Conservation (phyloP, 2,797 vertebrate genomes). For the Geranospiza caerulescens region DNA sequence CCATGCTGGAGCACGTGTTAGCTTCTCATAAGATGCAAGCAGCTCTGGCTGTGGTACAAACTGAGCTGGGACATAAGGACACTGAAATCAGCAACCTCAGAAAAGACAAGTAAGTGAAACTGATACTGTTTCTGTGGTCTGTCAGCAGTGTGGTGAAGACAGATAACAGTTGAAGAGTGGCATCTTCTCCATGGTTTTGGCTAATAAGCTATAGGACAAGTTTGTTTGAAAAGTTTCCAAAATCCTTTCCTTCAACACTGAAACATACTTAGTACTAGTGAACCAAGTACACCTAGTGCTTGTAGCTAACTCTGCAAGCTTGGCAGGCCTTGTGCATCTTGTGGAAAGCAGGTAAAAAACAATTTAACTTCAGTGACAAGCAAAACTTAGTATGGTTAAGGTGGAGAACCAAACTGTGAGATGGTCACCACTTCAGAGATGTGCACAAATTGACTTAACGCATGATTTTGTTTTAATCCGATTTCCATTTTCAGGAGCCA, state of each 20-base stretch:
- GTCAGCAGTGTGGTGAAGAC: neutral
- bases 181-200: neutral
- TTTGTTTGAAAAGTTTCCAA: neutral
- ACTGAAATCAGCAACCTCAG: constrained; percentile 68
- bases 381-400: neutral
- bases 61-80: constrained; percentile 66
- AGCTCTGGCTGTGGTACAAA: constrained; percentile 68
- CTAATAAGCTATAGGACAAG: neutral
- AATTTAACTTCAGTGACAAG: neutral
- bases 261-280: neutral
- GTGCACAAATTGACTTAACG: neutral
- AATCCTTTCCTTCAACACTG: neutral
- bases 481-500: constrained; percentile 55
- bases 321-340: neutral
- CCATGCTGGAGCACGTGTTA: constrained; percentile 69
- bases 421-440: neutral
- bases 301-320: neutral
- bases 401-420: neutral
- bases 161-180: neutral
- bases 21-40: constrained; percentile 69
- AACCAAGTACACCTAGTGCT: neutral
- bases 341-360: neutral
- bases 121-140: neutral
- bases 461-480: neutral
- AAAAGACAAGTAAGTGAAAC: constrained; percentile 65